phyloP scores from a whole-genome alignment of 2,113 vertebrate species.

The Notothenia coriiceps region DNA sequence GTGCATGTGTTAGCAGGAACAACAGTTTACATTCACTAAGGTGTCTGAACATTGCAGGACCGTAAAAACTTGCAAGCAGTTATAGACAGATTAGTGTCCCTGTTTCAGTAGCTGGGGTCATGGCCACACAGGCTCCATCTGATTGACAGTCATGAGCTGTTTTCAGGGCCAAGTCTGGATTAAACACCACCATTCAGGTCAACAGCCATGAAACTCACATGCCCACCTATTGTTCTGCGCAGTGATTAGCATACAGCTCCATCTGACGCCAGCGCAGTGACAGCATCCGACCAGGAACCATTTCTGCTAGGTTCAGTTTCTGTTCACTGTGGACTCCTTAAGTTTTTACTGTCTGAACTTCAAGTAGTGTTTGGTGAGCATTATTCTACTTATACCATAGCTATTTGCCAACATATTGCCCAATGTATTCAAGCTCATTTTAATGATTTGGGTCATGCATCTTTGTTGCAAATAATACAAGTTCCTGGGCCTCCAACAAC shows the following conservation, averaged over 20 bases:
- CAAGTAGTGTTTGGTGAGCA: background rate
- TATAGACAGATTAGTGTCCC: slow-evolving; percentile 37
- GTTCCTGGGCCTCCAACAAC: background rate
- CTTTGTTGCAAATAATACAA: background rate
- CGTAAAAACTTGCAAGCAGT: background rate
- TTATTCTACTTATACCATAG: background rate
- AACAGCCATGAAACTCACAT: slow-evolving; percentile 69
- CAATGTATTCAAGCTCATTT: background rate
- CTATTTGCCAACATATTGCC: background rate
- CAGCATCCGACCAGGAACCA: slow-evolving; percentile 6
- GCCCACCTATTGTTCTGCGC: slow-evolving; percentile 60
- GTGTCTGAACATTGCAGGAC: background rate
- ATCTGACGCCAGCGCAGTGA: slow-evolving; percentile 51
- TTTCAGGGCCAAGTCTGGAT: slow-evolving; percentile 75
- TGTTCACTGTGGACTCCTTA: background rate
- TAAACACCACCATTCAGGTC: slow-evolving; percentile 72
- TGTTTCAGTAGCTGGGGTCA: slow-evolving; percentile 8
- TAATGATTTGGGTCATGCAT: background rate
- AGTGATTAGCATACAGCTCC: slow-evolving; percentile 56
- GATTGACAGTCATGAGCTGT: slow-evolving; percentile 57
- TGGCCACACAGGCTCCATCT: slow-evolving; percentile 31
- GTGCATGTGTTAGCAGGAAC: slow-evolving; percentile 3
- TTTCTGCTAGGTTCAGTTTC: background rate
- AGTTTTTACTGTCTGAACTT: background rate
- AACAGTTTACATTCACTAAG: slow-evolving; percentile 26